A percentile compares a stretch with the other conserved stretches of the same genome.
Conservation (phyloP, 1,140 invertebrate genomes). For the Drosophila sulfurigaster region DNA sequence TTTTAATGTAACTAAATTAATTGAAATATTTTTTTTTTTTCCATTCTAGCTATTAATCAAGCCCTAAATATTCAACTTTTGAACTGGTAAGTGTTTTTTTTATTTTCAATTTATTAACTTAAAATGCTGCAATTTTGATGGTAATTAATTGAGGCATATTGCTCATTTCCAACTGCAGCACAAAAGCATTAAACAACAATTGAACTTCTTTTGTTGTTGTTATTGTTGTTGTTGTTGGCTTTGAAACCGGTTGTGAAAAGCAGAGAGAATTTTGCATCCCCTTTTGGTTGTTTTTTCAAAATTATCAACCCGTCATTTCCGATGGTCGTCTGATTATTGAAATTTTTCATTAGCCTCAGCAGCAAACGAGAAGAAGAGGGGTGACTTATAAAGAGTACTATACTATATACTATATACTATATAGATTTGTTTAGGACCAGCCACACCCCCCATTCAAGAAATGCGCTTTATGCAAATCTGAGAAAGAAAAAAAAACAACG, state of each 20-base stretch:
- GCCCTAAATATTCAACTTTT: too few species aligned
- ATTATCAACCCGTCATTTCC: slow-evolving; percentile 45
- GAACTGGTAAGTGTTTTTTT: too few species aligned
- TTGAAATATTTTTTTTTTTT: too few species aligned
- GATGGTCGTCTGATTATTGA: slow-evolving; percentile 64
- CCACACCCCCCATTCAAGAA: slow-evolving; percentile 56
- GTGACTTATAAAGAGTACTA: slow-evolving; percentile 1
- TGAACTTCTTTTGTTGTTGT: background rate
- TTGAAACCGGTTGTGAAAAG: background rate
- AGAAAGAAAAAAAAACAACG: slow-evolving; percentile 9
- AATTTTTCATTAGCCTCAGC: slow-evolving; percentile 48
- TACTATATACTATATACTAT: background rate
- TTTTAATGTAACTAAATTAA: too few species aligned
- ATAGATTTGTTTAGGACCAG: background rate
- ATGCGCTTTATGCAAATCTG: slow-evolving; percentile 40
- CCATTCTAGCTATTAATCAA: too few species aligned
- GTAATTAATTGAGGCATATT: background rate
- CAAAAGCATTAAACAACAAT: slow-evolving; percentile 2
- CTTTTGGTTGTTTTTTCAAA: slow-evolving; percentile 34
- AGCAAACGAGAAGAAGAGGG: slow-evolving; percentile 6
- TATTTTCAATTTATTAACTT: too few species aligned
- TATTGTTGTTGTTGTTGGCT: background rate
- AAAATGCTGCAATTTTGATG: too few species aligned
- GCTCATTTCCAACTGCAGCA: background rate
- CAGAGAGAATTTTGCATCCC: slow-evolving; percentile 22